Conservation (phyloP, 1,140 invertebrate species). For the Diorhabda carinulata region DNA sequence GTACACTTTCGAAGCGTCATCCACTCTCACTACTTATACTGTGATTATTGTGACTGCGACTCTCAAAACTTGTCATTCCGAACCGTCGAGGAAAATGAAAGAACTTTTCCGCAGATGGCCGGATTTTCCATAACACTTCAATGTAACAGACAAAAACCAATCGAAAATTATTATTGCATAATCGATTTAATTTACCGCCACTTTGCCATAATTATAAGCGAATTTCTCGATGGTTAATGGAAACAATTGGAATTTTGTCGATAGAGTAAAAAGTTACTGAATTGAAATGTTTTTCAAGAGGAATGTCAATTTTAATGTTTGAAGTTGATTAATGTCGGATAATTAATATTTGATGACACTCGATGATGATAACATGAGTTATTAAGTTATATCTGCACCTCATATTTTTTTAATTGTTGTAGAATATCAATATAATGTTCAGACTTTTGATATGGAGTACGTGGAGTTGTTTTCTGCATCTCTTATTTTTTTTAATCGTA, state of each 20-base stretch:
- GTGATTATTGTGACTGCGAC: conserved; percentile 28
- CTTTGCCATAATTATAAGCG: neutral
- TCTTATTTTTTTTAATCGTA: no score
- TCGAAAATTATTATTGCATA: neutral
- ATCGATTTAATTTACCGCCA: neutral
- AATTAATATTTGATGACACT: no score
- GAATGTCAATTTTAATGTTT: no score
- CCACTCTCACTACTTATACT: conserved; percentile 22
- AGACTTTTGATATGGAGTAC: no score
- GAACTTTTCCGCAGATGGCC: neutral
- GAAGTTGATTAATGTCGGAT: no score
- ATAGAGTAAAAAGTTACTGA: neutral
- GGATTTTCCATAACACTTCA: neutral
- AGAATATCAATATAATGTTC: no score
- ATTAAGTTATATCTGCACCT: no score
- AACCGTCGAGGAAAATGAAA: neutral
- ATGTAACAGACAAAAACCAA: neutral
- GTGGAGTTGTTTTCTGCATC: no score
- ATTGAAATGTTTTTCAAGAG: no score
- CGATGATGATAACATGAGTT: no score
- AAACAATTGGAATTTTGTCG: neutral
- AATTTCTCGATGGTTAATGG: neutral
- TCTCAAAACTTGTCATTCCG: neutral
- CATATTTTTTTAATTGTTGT: no score
- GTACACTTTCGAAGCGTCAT: conserved; percentile 25